Conservation (phyloP, 2,888 invertebrate species). For the Eupithecia subfuscata region DNA sequence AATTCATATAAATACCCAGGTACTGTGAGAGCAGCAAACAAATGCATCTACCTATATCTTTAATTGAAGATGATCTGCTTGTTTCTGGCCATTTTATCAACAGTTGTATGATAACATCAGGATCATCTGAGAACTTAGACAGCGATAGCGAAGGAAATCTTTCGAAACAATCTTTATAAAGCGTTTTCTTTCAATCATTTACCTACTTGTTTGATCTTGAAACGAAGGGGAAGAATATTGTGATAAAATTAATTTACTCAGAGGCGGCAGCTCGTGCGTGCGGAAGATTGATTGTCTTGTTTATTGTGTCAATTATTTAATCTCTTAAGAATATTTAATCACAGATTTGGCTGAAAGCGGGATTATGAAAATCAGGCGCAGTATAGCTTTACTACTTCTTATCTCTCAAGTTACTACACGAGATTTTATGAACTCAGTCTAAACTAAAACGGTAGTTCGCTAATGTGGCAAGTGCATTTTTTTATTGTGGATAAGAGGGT, state of each 20-base stretch:
- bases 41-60: neutral
- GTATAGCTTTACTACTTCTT: neutral
- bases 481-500: neutral
- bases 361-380: neutral
- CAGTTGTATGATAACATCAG: conserved; percentile 6
- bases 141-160: neutral
- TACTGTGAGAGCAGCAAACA: conserved; percentile 40
- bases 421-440: neutral
- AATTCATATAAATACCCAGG: neutral
- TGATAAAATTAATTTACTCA: conserved; percentile 15
- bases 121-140: conserved; percentile 2
- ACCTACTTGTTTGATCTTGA: conserved; percentile 2
- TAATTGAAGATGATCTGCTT: conserved; percentile 31
- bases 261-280: neutral
- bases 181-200: conserved; percentile 12
- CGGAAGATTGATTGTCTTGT: neutral
- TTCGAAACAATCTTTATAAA: conserved; percentile 11
- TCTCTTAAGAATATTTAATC: neutral
- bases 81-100: conserved; percentile 45
- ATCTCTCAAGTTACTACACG: neutral
- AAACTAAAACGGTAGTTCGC: neutral
- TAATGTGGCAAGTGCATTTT: neutral
- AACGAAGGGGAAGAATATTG: neutral
- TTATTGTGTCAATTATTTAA: conserved; percentile 4
- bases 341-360: neutral